phyloP scores from a whole-genome alignment of 2,888 invertebrate genomes.

The Agonopterix heracliana region DNA sequence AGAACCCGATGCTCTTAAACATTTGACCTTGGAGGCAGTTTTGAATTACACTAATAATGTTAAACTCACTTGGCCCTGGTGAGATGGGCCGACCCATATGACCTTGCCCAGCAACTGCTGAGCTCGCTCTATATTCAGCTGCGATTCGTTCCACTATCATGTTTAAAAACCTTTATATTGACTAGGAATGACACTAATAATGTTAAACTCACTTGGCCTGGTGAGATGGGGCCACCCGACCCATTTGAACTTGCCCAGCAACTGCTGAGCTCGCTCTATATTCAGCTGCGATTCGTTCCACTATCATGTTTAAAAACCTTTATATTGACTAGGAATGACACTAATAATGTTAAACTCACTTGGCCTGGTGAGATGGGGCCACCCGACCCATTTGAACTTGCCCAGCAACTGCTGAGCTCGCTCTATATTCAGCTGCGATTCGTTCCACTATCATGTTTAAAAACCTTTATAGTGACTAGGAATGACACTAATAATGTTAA shows the following conservation, averaged over 20 bases:
- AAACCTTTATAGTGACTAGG: no score
- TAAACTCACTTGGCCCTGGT: slow-evolving; percentile 77
- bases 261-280: slow-evolving; percentile 51
- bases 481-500: no score
- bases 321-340: no score
- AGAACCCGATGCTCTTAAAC: no score
- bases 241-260: slow-evolving; percentile 85
- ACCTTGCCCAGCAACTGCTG: slow-evolving; percentile 80
- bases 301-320: slow-evolving; percentile 79
- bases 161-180: slow-evolving; percentile 47
- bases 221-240: slow-evolving; percentile 95
- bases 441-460: slow-evolving; percentile 83
- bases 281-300: slow-evolving; percentile 69
- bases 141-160: slow-evolving; percentile 79
- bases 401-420: slow-evolving; percentile 76
- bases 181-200: no score
- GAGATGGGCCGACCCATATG: slow-evolving; percentile 79
- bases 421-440: slow-evolving; percentile 55
- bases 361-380: slow-evolving; percentile 96
- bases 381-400: slow-evolving; percentile 86
- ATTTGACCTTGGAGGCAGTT: no score
- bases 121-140: slow-evolving; percentile 60
- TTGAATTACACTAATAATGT: no score
- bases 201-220: slow-evolving; percentile 79
- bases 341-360: slow-evolving; percentile 54